Base-by-base conservation (phyloP, 2,797 vertebrate species). In the Champsocephalus esox region DNA sequence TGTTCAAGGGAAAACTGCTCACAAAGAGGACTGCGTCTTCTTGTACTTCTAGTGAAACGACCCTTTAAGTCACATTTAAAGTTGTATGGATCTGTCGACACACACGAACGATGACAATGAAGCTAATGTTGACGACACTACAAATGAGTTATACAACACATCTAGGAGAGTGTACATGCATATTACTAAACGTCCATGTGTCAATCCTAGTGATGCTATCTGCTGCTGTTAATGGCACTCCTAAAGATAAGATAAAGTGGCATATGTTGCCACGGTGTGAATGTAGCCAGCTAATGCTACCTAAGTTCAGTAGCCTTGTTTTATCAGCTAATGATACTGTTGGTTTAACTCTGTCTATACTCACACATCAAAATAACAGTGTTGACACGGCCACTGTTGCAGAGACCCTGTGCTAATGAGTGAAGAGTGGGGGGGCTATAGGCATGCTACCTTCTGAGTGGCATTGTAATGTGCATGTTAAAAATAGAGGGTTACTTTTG, bases 401-500 rank as follows among this genome's bases (percentile, higher is more conserved):
- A 0, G n/a, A 60, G 81, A 74, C 54, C 51, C 24, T 54, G 59
- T 49, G 62, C 50, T 79, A 85, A 80, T 82, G 70, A 72, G 65
- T 43, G 71, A 24, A 14, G 49, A 66, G 54, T 50, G 6, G 21
- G 28, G 28, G 46, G 51, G 52, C 71, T 60, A 48, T 51, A 17
- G 60, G 63, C 77, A 63, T 41, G 65, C 70, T 49, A 69, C 74
- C 56, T 64, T 71, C 64, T 59, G 73, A 59, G 54, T 55, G 65
- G 76, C 70, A 83, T 70, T 82, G 66, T 83, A 85, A 78, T 71
- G 77, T 79, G 74, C 65, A 63, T 52, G 81, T 82, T 88, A 91
- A 88, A 89, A 91, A 93, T 89, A 92, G 85, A 80, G 60, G 59
- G 72, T 64, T 85, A 61, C 79, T 68, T 82, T 76, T 73, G 74